Evolutionary conservation across 2,113 vertebrate species (phyloP).

Genomic region (Parus major): DNA sequence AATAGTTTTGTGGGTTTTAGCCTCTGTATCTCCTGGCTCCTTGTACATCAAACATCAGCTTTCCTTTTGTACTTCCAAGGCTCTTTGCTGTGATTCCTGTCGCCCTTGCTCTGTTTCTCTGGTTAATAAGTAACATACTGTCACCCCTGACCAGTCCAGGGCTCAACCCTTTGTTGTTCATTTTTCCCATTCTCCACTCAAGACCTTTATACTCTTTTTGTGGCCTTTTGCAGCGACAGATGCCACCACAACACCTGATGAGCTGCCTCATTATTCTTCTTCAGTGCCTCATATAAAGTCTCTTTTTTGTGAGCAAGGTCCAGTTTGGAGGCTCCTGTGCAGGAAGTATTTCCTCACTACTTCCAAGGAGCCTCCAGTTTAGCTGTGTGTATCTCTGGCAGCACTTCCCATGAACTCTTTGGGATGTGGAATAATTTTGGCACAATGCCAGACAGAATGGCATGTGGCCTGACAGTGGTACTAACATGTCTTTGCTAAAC

Average conservation of each 20-base stretch:
- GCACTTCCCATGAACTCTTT: not conserved
- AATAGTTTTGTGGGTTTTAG: not conserved
- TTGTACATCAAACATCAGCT: not conserved
- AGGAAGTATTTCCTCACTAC: rapidly evolving
- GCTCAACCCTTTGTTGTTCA: not conserved
- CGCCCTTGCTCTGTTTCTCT: not conserved
- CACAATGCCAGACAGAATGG: not conserved
- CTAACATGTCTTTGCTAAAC: not conserved
- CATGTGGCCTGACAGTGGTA: not conserved
- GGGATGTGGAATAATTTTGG: not conserved
- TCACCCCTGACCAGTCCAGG: not conserved
- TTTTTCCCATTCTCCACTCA: not conserved
- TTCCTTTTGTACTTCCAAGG: not conserved
- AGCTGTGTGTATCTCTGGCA: not conserved
- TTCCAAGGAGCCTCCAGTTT: not conserved
- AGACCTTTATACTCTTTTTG: not conserved
- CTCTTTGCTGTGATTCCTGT: not conserved
- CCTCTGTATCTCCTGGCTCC: not conserved
- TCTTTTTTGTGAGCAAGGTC: not conserved
- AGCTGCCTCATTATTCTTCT: not conserved
- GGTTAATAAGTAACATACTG: not conserved
- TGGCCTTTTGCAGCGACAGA: not conserved
- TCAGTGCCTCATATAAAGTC: not conserved
- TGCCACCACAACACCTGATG: not conserved
- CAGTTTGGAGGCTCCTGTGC: not conserved